Percentiles rank a stretch among this genome's conserved stretches.
Conservation (phyloP, 1,140 invertebrate genomes). For the Gryon sp. region DNA sequence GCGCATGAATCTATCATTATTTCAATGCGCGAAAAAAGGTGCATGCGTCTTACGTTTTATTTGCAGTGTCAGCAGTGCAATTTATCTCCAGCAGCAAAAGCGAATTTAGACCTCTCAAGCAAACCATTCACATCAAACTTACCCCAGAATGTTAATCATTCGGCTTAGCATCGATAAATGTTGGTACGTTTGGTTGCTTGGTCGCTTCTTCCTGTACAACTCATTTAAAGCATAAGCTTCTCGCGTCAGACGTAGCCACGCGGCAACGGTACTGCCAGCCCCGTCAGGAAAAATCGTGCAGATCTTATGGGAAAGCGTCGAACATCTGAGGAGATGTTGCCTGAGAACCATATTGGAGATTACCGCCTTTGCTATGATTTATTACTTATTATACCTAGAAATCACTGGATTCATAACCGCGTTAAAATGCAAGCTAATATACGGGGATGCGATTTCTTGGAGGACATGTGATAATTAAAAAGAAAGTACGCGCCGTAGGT, state of each 20-base stretch:
- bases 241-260: conserved; percentile 10
- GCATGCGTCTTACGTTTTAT: conserved; percentile 15
- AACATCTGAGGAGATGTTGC: conserved; percentile 49
- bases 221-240: conserved; percentile 45
- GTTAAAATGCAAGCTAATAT: conserved; percentile 40
- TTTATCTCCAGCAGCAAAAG: conserved; percentile 18
- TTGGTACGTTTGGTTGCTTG: conserved; percentile 39
- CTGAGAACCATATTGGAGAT: conserved; percentile 46
- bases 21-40: conserved; percentile 7
- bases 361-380: conserved; percentile 50
- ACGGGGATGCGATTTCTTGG: conserved; percentile 18
- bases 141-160: conserved; percentile 42
- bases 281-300: conserved; percentile 55
- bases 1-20: conserved; percentile 23
- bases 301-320: conserved; percentile 58
- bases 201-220: conserved; percentile 51
- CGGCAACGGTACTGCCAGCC: conserved; percentile 32
- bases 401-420: conserved; percentile 63
- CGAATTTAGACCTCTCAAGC: conserved; percentile 20
- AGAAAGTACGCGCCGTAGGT: conserved; percentile 52
- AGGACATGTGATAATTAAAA: conserved; percentile 65
- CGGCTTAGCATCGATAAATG: conserved; percentile 42
- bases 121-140: conserved; percentile 24
- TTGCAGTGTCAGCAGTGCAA: conserved; percentile 42
- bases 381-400: conserved; percentile 64